Evolutionary conservation across 2,797 vertebrate genomes (phyloP), one percentile per base, ranked within the genome.

Genomic region (Cynodonichthys magdalenae): DNA sequence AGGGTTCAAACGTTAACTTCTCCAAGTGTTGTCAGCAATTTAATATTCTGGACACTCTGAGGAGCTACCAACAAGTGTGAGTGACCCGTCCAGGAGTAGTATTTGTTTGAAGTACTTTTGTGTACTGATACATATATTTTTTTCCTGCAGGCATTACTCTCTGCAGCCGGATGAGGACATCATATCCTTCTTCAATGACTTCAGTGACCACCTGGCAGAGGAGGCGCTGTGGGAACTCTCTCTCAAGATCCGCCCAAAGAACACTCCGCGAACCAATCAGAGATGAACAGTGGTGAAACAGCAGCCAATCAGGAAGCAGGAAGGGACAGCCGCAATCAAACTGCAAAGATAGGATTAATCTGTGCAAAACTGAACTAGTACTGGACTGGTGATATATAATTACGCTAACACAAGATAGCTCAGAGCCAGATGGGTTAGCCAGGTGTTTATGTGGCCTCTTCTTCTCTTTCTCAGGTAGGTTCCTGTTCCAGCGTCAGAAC

Each of bases 1-100:
- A 84, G 53, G 90, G 95, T 0, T 92, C 94, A 76, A 96, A 95
- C 79, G 95, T 98, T 55, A 98, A 98, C 88, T 98, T 98, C 59
- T 97, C 96, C 69, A 98, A 98, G 60, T 94, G 95, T 17, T 98
- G 96, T 96, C 97, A 98, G 81, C 97, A 98, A 88, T 98, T 98
- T 71, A 96, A 98, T 92, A 97, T 98, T 84, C 88, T 98, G 75
- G 95, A 96, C 86, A 96, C 94, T 59, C 95, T 98, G 94, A 94
- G 94, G 63, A 92, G 95, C 73, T 98, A 96, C 91, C 96, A 98
- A 75, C 95, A 96, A 89, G 89, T 90, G 96, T 98, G 76, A 95
- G 96, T 95, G 8, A 42, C 7, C 49, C 24, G n/a, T n/a, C n/a
- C n/a, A n/a, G 44, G 9, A 49, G 24, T 6, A 15, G 7, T 44